phyloP scores from a whole-genome alignment of 2,888 invertebrate species.

The Drosophila seclusa region DNA sequence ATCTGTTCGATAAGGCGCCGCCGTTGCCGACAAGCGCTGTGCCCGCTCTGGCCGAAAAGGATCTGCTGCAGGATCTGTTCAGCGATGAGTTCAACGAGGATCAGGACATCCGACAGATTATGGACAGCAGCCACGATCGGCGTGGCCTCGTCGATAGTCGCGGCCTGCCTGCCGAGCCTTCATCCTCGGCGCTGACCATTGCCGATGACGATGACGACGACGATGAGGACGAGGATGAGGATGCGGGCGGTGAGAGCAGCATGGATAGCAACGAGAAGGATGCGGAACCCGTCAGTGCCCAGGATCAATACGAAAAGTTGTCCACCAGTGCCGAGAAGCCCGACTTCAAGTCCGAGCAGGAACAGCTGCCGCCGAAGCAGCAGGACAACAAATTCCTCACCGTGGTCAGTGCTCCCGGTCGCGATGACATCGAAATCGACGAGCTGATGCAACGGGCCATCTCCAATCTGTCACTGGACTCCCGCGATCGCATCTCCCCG shows the following conservation, averaged over 20 bases:
- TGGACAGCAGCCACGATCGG: conserved; percentile 83
- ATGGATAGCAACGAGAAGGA: conserved; percentile 82
- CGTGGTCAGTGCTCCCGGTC: conserved; percentile 66
- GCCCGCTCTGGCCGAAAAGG: conserved; percentile 54
- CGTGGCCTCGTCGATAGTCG: conserved; percentile 78
- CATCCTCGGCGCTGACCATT: conserved; percentile 79
- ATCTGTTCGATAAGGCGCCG: conserved; percentile 86
- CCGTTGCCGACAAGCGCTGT: conserved; percentile 44
- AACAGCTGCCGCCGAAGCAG: conserved; percentile 61
- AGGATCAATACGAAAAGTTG: conserved; percentile 79
- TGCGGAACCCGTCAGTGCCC: conserved; percentile 60
- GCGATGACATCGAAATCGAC: conserved; percentile 85
- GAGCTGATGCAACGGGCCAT: conserved; percentile 85
- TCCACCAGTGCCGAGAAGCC: conserved; percentile 71
- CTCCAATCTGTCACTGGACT: conserved; percentile 84
- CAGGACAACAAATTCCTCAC: conserved; percentile 80
- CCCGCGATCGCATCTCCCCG: conserved; percentile 84
- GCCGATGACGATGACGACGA: conserved; percentile 83
- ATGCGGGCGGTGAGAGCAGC: conserved; percentile 82
- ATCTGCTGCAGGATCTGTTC: conserved; percentile 81
- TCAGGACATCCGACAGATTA: conserved; percentile 86
- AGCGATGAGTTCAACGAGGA: conserved; percentile 82
- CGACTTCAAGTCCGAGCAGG: conserved; percentile 48
- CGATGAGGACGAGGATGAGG: conserved; percentile 74
- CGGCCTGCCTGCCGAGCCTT: conserved; percentile 77